Base-by-base conservation (phyloP, 2,113 vertebrate species). In the Phocoena sinus region DNA sequence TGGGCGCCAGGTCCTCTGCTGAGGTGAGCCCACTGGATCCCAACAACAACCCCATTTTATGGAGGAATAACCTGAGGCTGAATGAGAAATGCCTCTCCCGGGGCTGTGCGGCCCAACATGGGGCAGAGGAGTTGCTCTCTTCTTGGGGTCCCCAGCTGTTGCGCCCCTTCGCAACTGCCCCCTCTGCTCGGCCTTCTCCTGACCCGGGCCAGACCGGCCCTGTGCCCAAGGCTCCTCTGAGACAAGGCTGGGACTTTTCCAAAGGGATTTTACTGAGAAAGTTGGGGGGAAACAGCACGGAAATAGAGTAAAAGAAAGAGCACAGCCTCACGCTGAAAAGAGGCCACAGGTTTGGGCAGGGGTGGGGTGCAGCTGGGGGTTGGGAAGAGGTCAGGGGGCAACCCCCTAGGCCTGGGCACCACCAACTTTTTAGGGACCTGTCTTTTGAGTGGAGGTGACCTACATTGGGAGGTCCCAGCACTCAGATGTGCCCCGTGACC, bases 211-310 rank as follows among this genome's bases (percentile, higher is more conserved):
- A 28, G 28, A 14, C 47, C 21, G 23, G 67, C 53, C 62, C 14
- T 8, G 20, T 6, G 18, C 28, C 71, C 4, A 1, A 21, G 25
- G 28, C n/a, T 62, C 67, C 67, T 47, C 74, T 13, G 44, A 77
- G 83, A 77, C 62, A 47, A 81, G 89, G 8, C 53, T 21, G 73
- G 97, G 92, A 20, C 87, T 90, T 97, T 95, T 70, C 79, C 90
- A 33, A 68, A 53, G 85, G 90, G 82, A 85, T 91, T 93, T 89
- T 70, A 80, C 87, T 53, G 63, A 87, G 96, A 87, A 87, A 38
- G 13, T 53, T 41, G 8, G 60, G 47, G 60, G 2, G 0, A 44
- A 91, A 62, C 31, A 23, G n/a, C 38, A 9, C 21, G 38, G 47
- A 86, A 62, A 33, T 17, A 41, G 70, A 89, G 10, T 41, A 56